These are phyloP conservation scores for Anolis apletophallus DNA, from an alignment of 2,797 vertebrate genomes.

Conservation along the genomic window DNA sequence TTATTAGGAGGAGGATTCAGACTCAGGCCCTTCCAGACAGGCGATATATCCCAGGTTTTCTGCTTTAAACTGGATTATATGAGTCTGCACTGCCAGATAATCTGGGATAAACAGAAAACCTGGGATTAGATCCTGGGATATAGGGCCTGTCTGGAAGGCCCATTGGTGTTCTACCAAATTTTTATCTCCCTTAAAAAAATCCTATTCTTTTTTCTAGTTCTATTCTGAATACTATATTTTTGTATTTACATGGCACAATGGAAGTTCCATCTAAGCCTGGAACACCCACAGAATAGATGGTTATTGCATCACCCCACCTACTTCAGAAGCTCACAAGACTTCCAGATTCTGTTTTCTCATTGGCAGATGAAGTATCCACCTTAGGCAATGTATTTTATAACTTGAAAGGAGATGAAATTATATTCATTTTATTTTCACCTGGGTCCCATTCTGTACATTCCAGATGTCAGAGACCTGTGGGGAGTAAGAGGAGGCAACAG, in stretches of 20 bases:
- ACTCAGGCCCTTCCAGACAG: too few species aligned
- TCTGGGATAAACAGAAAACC: too few species aligned
- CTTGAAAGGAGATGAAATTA: neutral
- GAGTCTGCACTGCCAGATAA: too few species aligned
- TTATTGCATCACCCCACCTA: neutral
- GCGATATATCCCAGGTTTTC: too few species aligned
- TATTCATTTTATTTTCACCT: neutral
- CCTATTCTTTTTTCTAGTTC: neutral
- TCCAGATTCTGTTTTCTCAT: neutral
- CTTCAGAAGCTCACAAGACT: neutral
- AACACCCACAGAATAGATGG: neutral
- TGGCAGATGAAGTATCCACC: neutral
- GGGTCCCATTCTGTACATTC: neutral
- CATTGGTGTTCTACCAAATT: too few species aligned
- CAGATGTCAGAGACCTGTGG: neutral
- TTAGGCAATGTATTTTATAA: neutral
- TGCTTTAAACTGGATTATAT: neutral
- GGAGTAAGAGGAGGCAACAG: neutral
- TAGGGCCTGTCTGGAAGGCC: too few species aligned
- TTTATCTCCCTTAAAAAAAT: too few species aligned
- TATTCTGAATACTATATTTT: neutral
- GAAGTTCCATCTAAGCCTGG: neutral
- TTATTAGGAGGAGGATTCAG: neutral
- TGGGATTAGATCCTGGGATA: too few species aligned
- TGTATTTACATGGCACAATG: neutral